Percentiles rank a stretch among this genome's conserved stretches.
phyloP scores from a whole-genome alignment of 2,888 invertebrate species.

The Hirtodrosophila trivittata region DNA sequence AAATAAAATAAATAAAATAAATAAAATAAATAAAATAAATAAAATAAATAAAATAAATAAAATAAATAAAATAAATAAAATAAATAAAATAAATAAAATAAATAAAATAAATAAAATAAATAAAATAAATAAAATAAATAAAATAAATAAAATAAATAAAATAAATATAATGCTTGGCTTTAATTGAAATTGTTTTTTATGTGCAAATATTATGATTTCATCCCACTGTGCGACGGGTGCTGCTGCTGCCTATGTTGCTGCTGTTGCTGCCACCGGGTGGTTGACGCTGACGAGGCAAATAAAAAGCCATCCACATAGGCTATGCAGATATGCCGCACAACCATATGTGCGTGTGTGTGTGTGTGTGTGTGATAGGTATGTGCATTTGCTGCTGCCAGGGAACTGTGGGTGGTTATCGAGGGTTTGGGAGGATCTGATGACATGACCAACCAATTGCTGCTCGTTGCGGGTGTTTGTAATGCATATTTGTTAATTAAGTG shows the following conservation, averaged over 20 bases:
- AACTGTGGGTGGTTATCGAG: background rate
- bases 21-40: too few relatives aligned
- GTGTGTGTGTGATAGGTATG: slow-evolving; percentile 5
- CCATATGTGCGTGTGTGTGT: background rate
- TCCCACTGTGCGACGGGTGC: slow-evolving; percentile 9
- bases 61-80: too few relatives aligned
- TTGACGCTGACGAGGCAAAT: slow-evolving; percentile 58
- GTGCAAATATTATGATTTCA: background rate
- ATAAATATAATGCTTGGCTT: background rate
- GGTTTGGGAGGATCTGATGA: slow-evolving; percentile 30
- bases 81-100: too few relatives aligned
- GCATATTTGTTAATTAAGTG: slow-evolving; percentile 80
- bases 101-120: too few relatives aligned
- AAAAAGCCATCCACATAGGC: slow-evolving; percentile 52
- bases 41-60: too few relatives aligned
- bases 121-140: too few relatives aligned
- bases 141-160: too few relatives aligned
- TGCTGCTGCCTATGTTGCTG: slow-evolving; percentile 15
- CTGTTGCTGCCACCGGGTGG: slow-evolving; percentile 47
- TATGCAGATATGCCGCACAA: slow-evolving; percentile 27
- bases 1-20: too few relatives aligned
- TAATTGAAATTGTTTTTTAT: background rate
- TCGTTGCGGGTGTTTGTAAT: slow-evolving; percentile 77
- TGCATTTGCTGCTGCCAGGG: slow-evolving; percentile 2
- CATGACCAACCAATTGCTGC: slow-evolving; percentile 74